Evolutionary conservation across 2,888 invertebrate species (phyloP).

Genomic region (Abrostola tripartita): DNA sequence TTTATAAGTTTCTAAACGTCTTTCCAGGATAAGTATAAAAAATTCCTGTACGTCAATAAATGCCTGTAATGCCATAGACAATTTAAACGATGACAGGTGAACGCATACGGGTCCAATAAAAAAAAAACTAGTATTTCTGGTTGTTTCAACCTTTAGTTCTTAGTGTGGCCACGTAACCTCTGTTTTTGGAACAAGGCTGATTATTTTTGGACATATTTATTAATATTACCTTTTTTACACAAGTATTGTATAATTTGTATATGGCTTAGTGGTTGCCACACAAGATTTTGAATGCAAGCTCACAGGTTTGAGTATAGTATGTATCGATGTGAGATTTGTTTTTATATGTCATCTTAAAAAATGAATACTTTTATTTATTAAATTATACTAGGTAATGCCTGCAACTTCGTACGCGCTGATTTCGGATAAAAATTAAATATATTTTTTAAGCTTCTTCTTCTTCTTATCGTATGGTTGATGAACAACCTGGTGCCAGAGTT

Average conservation of each 20-base stretch:
- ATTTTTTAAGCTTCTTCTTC: too few relatives aligned
- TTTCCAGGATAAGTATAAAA: neutral
- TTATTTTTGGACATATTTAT: slow-evolving; percentile 30
- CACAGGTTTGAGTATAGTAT: too few relatives aligned
- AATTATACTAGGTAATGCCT: too few relatives aligned
- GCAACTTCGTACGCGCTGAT: too few relatives aligned
- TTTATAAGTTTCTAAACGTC: neutral
- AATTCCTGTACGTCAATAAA: neutral
- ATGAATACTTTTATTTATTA: too few relatives aligned
- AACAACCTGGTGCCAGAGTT: too few relatives aligned
- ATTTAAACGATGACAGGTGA: slow-evolving; percentile 32
- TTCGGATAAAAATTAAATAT: too few relatives aligned
- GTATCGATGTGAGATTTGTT: too few relatives aligned
- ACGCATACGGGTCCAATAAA: slow-evolving; percentile 29
- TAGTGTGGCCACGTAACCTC: slow-evolving; percentile 28
- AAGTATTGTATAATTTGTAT: slow-evolving; percentile 18
- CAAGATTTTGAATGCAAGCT: too few relatives aligned
- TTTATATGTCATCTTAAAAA: too few relatives aligned
- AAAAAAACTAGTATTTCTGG: slow-evolving; percentile 42
- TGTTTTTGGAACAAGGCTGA: slow-evolving; percentile 48
- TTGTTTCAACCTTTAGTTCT: slow-evolving; percentile 38
- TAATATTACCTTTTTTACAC: slow-evolving; percentile 31
- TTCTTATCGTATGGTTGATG: too few relatives aligned
- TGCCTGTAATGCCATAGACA: slow-evolving; percentile 15
- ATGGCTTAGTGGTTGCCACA: neutral